Conservation (phyloP, 2,888 invertebrate genomes). For the Gymnoscelis rufifasciata region DNA sequence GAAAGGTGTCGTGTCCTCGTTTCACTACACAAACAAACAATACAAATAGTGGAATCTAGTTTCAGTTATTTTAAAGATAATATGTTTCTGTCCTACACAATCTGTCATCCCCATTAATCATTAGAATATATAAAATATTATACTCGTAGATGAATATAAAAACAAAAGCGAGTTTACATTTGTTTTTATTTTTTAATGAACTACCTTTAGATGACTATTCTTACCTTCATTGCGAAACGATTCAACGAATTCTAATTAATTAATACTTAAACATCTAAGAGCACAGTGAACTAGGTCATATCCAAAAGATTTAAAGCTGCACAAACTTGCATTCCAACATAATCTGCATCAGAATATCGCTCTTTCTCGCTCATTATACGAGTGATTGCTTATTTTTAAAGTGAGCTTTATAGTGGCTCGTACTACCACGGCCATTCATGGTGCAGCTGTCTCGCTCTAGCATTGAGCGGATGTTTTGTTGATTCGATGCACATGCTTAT, state of each 20-base stretch:
- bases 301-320: no score
- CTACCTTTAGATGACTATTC: no score
- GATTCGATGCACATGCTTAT: constrained; percentile 37
- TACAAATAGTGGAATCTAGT: constrained; percentile 22
- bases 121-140: background rate
- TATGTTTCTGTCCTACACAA: no score
- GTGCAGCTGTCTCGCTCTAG: constrained; percentile 18
- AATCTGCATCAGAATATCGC: background rate
- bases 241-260: no score
- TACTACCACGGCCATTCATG: constrained; percentile 15
- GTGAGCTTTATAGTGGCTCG: constrained; percentile 1
- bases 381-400: constrained; percentile 5
- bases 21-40: constrained; percentile 60
- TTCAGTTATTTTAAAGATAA: constrained; percentile 21
- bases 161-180: no score
- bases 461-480: constrained; percentile 42
- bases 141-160: no score
- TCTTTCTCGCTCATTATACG: background rate
- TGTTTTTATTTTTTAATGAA: no score
- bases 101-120: background rate
- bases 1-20: constrained; percentile 61
- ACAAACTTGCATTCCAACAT: no score
- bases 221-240: no score
- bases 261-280: no score
- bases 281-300: no score